These are phyloP conservation scores for Formicarius rufipectus DNA, from an alignment of 2,113 vertebrate species.

Conservation along the genomic window DNA sequence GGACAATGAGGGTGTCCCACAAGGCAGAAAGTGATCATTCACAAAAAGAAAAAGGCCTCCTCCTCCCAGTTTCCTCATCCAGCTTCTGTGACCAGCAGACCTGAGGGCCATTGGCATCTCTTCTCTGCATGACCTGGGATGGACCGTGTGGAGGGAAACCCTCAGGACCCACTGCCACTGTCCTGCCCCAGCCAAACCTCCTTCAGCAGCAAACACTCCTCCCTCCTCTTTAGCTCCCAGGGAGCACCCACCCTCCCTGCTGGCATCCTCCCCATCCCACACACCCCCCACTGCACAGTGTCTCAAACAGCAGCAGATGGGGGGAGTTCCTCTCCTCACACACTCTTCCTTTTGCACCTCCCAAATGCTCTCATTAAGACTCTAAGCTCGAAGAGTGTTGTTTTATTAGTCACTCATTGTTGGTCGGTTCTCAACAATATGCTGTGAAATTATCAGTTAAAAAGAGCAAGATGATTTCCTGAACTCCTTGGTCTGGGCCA, in stretches of 20 bases:
- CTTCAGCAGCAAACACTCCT: not conserved
- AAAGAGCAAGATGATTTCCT: not conserved
- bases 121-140: not conserved
- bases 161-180: not conserved
- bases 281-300: not conserved
- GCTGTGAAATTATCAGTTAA: not conserved
- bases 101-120: not conserved
- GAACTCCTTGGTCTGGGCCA: not conserved
- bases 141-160: not conserved
- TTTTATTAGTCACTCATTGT: not conserved
- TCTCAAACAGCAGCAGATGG: not conserved
- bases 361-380: not conserved
- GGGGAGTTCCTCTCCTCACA: not conserved
- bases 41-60: too few relatives aligned
- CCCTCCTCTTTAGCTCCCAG: not conserved
- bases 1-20: accelerated
- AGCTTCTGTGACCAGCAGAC: not conserved
- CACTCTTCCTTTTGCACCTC: not conserved
- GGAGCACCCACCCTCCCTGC: accelerated
- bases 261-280: not conserved
- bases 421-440: not conserved
- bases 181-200: not conserved
- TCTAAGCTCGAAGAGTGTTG: not conserved
- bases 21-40: not conserved
- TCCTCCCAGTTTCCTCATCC: not conserved